phyloP scores from a whole-genome alignment of 2,113 vertebrate genomes.

The Rallus limicola region DNA sequence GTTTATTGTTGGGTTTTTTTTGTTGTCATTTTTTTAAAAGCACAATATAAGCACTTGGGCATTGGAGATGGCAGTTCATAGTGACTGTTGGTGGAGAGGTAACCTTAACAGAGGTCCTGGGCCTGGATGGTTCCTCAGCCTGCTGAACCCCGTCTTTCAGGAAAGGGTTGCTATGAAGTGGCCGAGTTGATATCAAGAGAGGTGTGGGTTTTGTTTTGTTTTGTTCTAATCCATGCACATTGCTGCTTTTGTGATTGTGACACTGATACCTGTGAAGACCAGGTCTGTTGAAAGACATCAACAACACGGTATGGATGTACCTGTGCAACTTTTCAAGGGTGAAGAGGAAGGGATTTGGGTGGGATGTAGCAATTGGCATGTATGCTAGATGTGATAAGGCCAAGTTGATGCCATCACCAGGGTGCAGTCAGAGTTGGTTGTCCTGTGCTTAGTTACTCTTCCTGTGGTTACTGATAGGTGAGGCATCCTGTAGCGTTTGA shows the following conservation, averaged over 20 bases:
- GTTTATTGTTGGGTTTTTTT: too few relatives aligned
- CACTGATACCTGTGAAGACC: not conserved
- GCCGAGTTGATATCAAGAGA: not conserved
- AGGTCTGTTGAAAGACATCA: not conserved
- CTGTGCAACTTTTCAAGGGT: not conserved
- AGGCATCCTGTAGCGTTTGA: not conserved
- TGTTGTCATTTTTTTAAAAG: not conserved
- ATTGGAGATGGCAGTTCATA: not conserved
- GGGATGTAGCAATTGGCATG: not conserved
- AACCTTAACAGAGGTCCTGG: not conserved
- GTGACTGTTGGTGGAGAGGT: not conserved
- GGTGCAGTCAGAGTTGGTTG: not conserved
- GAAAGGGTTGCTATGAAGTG: not conserved
- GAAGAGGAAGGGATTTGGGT: not conserved
- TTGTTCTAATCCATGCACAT: not conserved
- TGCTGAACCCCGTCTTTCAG: not conserved
- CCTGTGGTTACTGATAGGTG: conserved; percentile 4
- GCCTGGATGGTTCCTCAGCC: not conserved
- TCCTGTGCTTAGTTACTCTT: not conserved
- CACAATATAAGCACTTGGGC: not conserved
- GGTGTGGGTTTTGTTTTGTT: not conserved
- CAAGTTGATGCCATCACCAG: not conserved
- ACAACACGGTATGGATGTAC: not conserved
- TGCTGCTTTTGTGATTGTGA: not conserved
- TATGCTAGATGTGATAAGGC: not conserved